These are phyloP conservation scores for Papilio dardanus DNA, from an alignment of 1,140 invertebrate genomes.

Conservation along the genomic window DNA sequence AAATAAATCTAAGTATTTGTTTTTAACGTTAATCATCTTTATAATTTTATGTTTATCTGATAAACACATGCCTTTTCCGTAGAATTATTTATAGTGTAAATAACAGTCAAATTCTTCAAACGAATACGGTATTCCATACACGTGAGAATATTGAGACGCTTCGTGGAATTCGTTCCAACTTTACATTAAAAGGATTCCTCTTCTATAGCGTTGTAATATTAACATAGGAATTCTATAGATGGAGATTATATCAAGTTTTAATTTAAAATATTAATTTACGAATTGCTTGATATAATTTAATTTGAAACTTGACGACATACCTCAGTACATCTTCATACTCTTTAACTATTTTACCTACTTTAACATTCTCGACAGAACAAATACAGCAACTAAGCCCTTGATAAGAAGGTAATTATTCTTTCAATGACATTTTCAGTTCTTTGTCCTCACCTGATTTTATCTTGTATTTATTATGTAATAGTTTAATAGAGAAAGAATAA, in stretches of 20 bases:
- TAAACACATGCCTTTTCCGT: not conserved
- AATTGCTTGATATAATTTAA: not conserved
- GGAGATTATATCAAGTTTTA: not conserved
- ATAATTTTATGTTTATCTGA: not conserved
- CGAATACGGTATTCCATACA: constrained; percentile 24
- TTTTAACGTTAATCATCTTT: not conserved
- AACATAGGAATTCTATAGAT: constrained; percentile 5
- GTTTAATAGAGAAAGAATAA: no score
- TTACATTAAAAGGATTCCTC: constrained; percentile 36
- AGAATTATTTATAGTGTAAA: constrained; percentile 19
- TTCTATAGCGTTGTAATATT: constrained; percentile 5
- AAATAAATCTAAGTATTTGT: not conserved
- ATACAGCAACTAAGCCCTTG: no score
- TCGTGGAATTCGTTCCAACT: constrained; percentile 24
- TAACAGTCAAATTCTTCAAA: constrained; percentile 19
- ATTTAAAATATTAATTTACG: not conserved
- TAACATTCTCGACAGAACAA: no score
- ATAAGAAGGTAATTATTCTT: no score
- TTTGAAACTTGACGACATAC: not conserved
- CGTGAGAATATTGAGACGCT: constrained; percentile 36
- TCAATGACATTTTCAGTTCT: no score
- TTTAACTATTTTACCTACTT: no score
- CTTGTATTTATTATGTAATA: no score
- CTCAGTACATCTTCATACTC: no score
- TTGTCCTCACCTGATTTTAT: no score